Base-by-base conservation (phyloP, 1,140 invertebrate genomes). In the Caenorhabditis tropicalis region DNA sequence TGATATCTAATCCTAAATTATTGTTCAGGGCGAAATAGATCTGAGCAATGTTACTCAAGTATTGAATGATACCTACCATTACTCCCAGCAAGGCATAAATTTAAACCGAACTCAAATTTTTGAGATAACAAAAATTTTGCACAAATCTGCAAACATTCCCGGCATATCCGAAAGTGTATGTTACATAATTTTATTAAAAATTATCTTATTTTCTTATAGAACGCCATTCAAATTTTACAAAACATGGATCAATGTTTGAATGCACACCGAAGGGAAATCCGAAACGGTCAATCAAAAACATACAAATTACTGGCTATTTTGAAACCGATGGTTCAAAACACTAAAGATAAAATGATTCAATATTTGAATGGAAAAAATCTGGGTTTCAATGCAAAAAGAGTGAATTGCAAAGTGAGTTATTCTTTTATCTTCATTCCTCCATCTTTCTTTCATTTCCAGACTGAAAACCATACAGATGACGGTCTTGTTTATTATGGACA, bases 201-300 rank as follows among this genome's bases (percentile, higher is more conserved):
- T n/a, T 43, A 12, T 9, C 29, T 56, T 24, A 21, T 31, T 46
- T n/a, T 49, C 49, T 2, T 19, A 82, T n/a, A 43, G 82, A 60
- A 82, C 19, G 56, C 82, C 3, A 19, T 70, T 0, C 56, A 65
- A 46, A 82, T 82, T 9, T 36, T 82, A n/a, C 33, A 21, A 19
- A 82, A 82, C 15, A 82, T 82, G 82, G 82, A 82, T 43, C 56
- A 82, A 2, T 31, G 27, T 49, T 24, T 82, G 21, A 65, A 70
- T 70, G 82, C 82, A 24, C 31, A 39, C 7, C 19, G 15, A 19
- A 27, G 19, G n/a, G 27, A 46, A 27, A 46, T 48, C 31, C 82
- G 58, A 15, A 48, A 29, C 2, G 43, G 36, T 24, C 82, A 43
- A 27, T 16, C 56, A n/a, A 29, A 74, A 4, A 60, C 48, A 2